Percentiles rank a stretch among this genome's conserved stretches.
Evolutionary conservation across 2,888 invertebrate species (phyloP).

Genomic region (Ceratothoa steindachneri): DNA sequence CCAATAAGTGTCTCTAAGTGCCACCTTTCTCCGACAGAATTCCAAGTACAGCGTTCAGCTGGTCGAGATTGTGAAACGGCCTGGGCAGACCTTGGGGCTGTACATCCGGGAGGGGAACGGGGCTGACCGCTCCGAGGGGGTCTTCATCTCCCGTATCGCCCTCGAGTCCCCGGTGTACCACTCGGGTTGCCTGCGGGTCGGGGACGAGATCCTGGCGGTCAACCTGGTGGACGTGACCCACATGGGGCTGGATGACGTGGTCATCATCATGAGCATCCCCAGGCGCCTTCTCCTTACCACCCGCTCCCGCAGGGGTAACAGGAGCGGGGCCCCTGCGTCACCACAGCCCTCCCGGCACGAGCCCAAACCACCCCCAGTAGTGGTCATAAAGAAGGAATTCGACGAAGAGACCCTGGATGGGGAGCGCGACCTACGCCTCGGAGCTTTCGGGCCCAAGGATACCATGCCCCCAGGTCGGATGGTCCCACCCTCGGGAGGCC

Average conservation of each 20-base stretch:
- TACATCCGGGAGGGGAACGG: constrained; percentile 99
- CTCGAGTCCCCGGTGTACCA: constrained; percentile 94
- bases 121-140: constrained; percentile 88
- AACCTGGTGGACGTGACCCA: constrained; percentile 95
- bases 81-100: constrained; percentile 94
- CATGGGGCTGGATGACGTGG: constrained; percentile 98
- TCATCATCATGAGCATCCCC: constrained; percentile 98
- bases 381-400: constrained; percentile 79
- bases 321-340: constrained; percentile 42
- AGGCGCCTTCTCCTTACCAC: constrained; percentile 89
- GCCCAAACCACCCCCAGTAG: constrained; percentile 83
- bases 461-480: constrained; percentile 45
- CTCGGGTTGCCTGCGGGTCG: constrained; percentile 90
- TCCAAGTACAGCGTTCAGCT: constrained; percentile 55
- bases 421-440: constrained; percentile 68
- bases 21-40: too few relatives aligned
- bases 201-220: constrained; percentile 96
- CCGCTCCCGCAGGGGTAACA: constrained; percentile 60
- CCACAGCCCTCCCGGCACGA: constrained; percentile 51
- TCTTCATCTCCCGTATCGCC: constrained; percentile 95
- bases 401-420: constrained; percentile 65
- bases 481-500: constrained; percentile 42
- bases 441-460: constrained; percentile 48
- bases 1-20: too few relatives aligned
- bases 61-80: constrained; percentile 97